Conservation (phyloP, 2,113 vertebrate species). For the Mystacornis crossleyi region DNA sequence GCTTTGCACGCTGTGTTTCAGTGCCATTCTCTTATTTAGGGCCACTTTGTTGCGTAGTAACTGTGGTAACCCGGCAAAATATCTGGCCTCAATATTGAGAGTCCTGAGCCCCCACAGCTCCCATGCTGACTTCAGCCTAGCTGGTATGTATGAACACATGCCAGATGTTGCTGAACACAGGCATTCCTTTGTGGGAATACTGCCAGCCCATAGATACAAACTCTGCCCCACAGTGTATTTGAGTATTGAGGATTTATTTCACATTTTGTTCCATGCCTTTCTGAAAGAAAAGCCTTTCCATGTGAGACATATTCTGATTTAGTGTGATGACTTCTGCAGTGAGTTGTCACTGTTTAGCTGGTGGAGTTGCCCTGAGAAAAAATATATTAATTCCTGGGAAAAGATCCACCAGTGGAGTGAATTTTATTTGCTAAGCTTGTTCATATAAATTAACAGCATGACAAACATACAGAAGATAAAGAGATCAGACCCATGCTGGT, state of each 20-base stretch:
- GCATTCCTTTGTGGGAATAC: conserved; percentile 39
- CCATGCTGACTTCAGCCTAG: background rate
- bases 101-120: background rate
- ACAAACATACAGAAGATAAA: conserved; percentile 33
- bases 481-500: conserved; percentile 28
- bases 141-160: background rate
- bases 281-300: conserved; percentile 15
- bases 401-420: background rate
- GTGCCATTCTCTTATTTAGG: background rate
- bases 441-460: conserved; percentile 54
- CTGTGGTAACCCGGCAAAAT: conserved; percentile 24
- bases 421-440: conserved; percentile 40
- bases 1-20: background rate
- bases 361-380: background rate
- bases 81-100: background rate
- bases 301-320: background rate
- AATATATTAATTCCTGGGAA: conserved; percentile 13
- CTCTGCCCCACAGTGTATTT: background rate
- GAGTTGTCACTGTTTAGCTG: background rate
- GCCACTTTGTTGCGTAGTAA: background rate
- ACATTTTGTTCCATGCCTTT: background rate
- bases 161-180: background rate
- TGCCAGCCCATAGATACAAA: background rate
- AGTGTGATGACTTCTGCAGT: conserved; percentile 8
- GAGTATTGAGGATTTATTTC: conserved; percentile 4